Percentiles rank a stretch among this genome's conserved stretches.
phyloP scores from a whole-genome alignment of 1,140 invertebrate species.

The Nylanderia fulva region DNA sequence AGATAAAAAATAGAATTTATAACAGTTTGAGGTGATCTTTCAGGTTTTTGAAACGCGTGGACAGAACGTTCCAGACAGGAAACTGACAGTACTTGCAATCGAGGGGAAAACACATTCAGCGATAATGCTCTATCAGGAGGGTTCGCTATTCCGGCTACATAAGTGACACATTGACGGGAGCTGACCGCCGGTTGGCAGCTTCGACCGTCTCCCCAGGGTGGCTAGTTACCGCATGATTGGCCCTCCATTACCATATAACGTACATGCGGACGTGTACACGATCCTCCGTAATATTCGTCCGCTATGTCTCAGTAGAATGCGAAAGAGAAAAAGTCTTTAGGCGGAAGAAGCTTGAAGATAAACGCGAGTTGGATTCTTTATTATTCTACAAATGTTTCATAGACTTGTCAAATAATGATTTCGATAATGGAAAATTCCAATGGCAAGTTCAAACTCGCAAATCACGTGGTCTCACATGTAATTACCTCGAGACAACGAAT shows the following conservation, averaged over 20 bases:
- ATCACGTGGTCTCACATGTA: constrained; percentile 5
- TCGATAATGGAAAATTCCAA: background rate
- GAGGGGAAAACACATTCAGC: constrained; percentile 79
- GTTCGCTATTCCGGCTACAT: constrained; percentile 81
- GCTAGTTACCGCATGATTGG: constrained; percentile 86
- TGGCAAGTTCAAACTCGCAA: background rate
- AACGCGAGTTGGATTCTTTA: background rate
- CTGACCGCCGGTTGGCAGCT: constrained; percentile 84
- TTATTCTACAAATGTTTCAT: background rate
- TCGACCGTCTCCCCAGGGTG: constrained; percentile 83
- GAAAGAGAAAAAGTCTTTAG: background rate
- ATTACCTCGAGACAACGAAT: constrained; percentile 27
- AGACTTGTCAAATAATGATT: background rate
- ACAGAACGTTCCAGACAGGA: constrained; percentile 78
- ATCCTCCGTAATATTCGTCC: constrained; percentile 69
- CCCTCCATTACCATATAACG: constrained; percentile 86
- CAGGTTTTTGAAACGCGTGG: constrained; percentile 73
- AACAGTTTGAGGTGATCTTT: constrained; percentile 45
- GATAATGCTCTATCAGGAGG: constrained; percentile 77
- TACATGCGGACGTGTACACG: constrained; percentile 74
- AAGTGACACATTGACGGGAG: constrained; percentile 86
- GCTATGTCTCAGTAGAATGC: constrained; percentile 30
- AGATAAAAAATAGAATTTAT: constrained; percentile 34
- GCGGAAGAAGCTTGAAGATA: background rate
- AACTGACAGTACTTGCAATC: constrained; percentile 78